Base-by-base conservation (phyloP, 2,888 invertebrate species). In the Synergus umbraculus region DNA sequence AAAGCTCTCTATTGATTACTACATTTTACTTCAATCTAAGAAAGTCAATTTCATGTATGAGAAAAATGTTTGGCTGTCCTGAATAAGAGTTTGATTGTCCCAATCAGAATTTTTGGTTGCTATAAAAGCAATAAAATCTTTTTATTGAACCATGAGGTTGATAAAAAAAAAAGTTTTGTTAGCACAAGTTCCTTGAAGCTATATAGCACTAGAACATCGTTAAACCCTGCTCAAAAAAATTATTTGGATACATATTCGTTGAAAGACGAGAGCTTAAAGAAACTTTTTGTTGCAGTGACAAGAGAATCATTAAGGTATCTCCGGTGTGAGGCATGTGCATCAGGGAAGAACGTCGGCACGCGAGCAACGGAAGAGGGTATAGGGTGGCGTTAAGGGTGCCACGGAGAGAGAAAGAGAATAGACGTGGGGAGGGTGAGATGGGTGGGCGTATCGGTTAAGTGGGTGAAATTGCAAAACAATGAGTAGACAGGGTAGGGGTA, bases 401-500 rank as follows among this genome's bases (percentile, higher is more conserved):
- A 46, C 43, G 43, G 41, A 73, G 78, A 60, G 65, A 13, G 44
- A 69, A 63, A 78, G 69, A 67, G 78, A 78, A 60, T 67, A 29
- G 66, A 43, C 58, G 67, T 13, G 43, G 58, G 78, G 60, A 60
- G 78, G 82, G 78, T 81, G 77, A 81, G 83, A 86, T 84, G 86
- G 88, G 84, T 81, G 87, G 88, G 87, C 85, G 91, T 91, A 91
- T 91, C 90, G 90, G 91, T 91, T 92, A 92, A 92, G 92, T 92
- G 90, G 92, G 89, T 90, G 91, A 92, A 92, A 92, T 92, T 92
- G 92, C 91, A 91, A 92, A 92, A 92, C 92, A 92, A 92, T 92
- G 91, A 91, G 89, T 88, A 85, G 87, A 84, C 85, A 86, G 85
- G 87, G 89, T 87, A 85, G 88, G 90, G 89, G 88, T 90, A 90